Evolutionary conservation across 2,888 invertebrate genomes (phyloP).

Genomic region (Oscheius myriophilus): DNA sequence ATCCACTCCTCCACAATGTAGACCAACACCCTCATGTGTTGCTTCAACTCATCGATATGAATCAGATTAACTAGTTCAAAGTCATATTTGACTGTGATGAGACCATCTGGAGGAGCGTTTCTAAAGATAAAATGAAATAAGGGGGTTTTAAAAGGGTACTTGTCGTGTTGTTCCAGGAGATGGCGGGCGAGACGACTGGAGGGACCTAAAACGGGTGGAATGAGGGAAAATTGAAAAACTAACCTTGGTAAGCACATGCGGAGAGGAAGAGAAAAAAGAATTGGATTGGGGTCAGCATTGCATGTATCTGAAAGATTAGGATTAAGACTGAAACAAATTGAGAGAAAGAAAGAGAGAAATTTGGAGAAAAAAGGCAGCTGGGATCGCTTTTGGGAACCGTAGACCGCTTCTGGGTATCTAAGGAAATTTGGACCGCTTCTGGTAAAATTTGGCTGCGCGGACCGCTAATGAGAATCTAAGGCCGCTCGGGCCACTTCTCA

Average conservation of each 20-base stretch:
- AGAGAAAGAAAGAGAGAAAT: no score
- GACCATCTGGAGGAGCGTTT: slow-evolving; percentile 61
- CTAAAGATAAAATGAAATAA: slow-evolving; percentile 29
- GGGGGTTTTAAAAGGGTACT: slow-evolving; percentile 12
- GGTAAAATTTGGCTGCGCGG: no score
- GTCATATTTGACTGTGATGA: slow-evolving; percentile 56
- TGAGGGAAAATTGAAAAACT: not conserved
- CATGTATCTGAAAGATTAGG: not conserved
- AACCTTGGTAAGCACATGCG: slow-evolving; percentile 18
- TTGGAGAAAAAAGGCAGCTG: no score
- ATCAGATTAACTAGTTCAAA: slow-evolving; percentile 61
- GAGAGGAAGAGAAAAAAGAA: slow-evolving; percentile 7
- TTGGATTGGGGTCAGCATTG: not conserved
- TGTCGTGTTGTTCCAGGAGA: slow-evolving; percentile 52
- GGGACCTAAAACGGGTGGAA: no score
- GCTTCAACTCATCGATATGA: slow-evolving; percentile 57
- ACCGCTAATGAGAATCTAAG: no score
- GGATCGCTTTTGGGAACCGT: no score
- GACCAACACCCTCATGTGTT: slow-evolving; percentile 60
- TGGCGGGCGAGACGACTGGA: slow-evolving; percentile 40
- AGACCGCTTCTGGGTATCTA: no score
- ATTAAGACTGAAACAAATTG: slow-evolving; percentile 5
- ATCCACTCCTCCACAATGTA: slow-evolving; percentile 78
- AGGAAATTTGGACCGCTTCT: no score
- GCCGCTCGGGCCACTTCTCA: no score